These are phyloP conservation scores for Oryzaephilus surinamensis DNA, from an alignment of 1,140 invertebrate genomes.

Conservation along the genomic window DNA sequence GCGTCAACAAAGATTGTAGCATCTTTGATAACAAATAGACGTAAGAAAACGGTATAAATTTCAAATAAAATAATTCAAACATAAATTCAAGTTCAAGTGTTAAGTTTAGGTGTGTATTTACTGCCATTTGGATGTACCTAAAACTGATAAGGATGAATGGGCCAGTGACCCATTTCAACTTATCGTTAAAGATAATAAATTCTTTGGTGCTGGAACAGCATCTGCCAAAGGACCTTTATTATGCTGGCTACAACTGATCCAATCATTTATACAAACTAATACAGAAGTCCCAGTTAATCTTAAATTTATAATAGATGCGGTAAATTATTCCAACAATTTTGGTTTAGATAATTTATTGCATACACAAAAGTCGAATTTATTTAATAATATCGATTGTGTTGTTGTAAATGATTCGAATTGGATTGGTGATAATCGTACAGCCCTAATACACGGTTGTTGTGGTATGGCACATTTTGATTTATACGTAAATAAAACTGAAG, in stretches of 20 bases:
- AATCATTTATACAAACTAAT: slow-evolving; percentile 23
- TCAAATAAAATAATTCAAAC: no score
- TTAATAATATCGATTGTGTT: slow-evolving; percentile 25
- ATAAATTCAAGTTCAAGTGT: no score
- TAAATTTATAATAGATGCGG: slow-evolving; percentile 32
- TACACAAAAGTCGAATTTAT: slow-evolving; percentile 27
- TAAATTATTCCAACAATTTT: slow-evolving; percentile 23
- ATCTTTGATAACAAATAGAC: slow-evolving; percentile 18
- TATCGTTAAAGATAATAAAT: slow-evolving; percentile 15
- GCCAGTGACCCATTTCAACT: slow-evolving; percentile 28
- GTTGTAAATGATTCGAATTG: slow-evolving; percentile 31
- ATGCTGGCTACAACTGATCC: slow-evolving; percentile 30
- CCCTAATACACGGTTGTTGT: slow-evolving; percentile 29
- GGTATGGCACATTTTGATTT: slow-evolving; percentile 26
- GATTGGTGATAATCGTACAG: slow-evolving; percentile 32
- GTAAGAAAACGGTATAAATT: slow-evolving; percentile 29
- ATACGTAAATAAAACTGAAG: slow-evolving; percentile 20
- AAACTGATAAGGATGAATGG: slow-evolving; percentile 22
- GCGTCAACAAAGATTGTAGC: slow-evolving; percentile 29
- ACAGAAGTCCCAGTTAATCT: slow-evolving; percentile 29
- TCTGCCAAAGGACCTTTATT: slow-evolving; percentile 29
- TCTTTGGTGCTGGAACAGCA: slow-evolving; percentile 28
- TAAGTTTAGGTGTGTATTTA: no score
- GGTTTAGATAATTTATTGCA: slow-evolving; percentile 28
- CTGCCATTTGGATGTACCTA: slow-evolving; percentile 25